Evolutionary conservation across 2,797 vertebrate species (phyloP).

Genomic region (Pogoniulus pusillus): DNA sequence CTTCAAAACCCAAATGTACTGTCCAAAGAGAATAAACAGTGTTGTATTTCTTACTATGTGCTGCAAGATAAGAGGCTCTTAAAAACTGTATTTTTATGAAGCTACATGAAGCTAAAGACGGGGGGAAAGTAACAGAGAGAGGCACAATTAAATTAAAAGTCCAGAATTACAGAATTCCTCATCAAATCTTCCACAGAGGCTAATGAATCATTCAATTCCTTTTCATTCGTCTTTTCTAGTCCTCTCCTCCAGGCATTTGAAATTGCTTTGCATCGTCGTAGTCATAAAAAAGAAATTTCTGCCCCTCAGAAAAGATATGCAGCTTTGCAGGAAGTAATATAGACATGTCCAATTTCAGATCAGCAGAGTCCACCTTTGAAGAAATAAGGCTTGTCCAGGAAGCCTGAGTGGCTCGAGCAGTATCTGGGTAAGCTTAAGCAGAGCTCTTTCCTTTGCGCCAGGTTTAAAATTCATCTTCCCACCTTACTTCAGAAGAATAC

Average conservation of each 20-base stretch:
- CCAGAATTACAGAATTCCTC: constrained; percentile 64
- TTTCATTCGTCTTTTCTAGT: constrained; percentile 61
- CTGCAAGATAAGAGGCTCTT: constrained; percentile 14
- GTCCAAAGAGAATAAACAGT: constrained; percentile 51
- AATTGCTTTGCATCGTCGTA: constrained; percentile 62
- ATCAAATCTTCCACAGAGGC: constrained; percentile 46
- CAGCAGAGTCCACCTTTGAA: constrained; percentile 56
- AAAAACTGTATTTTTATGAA: constrained; percentile 51
- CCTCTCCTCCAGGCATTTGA: constrained; percentile 68
- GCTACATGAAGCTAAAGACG: constrained; percentile 17
- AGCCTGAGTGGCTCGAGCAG: constrained; percentile 10
- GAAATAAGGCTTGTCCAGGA: constrained; percentile 58
- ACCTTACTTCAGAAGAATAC: background rate
- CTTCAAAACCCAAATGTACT: constrained; percentile 43
- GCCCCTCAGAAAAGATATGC: constrained; percentile 52
- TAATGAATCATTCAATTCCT: constrained; percentile 71
- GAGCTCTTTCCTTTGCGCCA: background rate
- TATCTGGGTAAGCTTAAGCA: background rate
- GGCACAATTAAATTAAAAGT: constrained; percentile 56
- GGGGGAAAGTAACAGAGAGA: constrained; percentile 36
- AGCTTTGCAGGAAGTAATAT: constrained; percentile 70
- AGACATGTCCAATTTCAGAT: constrained; percentile 67
- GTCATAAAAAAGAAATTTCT: constrained; percentile 71
- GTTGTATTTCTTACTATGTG: constrained; percentile 47
- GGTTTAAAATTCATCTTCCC: constrained; percentile 7